These are phyloP conservation scores for Eubasilissa regina DNA, from an alignment of 1,140 invertebrate genomes.

Conservation along the genomic window DNA sequence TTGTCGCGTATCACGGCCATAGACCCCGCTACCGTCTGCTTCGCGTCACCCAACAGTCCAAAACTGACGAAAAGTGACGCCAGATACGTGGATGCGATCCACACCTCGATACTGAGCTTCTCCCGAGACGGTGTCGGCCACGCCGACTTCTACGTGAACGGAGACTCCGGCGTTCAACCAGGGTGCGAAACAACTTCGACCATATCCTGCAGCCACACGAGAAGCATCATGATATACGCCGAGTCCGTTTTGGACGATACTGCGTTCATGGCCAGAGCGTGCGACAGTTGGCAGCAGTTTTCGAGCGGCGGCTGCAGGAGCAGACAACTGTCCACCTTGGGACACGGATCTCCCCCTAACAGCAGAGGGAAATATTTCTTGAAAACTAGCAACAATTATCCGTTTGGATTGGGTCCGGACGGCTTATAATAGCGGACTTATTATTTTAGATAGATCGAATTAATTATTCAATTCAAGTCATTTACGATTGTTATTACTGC, in stretches of 20 bases:
- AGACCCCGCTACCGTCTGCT: constrained; percentile 53
- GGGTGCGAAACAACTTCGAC: constrained; percentile 21
- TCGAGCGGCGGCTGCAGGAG: neutral
- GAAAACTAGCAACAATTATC: constrained; percentile 19
- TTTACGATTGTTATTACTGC: too few species aligned
- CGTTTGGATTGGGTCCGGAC: constrained; percentile 16
- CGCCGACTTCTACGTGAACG: constrained; percentile 54
- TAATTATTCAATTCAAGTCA: too few species aligned
- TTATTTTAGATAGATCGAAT: too few species aligned
- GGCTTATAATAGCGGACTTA: constrained; percentile 8
- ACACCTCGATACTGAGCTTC: constrained; percentile 51
- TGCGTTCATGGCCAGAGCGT: constrained; percentile 39
- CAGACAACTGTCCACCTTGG: constrained; percentile 1
- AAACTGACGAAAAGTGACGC: constrained; percentile 44
- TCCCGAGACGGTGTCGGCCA: constrained; percentile 41
- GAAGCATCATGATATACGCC: constrained; percentile 38
- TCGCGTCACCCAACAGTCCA: neutral
- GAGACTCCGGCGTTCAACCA: constrained; percentile 41
- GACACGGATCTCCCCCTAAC: constrained; percentile 11
- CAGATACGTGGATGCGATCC: constrained; percentile 53
- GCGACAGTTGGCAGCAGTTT: constrained; percentile 34
- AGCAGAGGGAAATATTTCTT: constrained; percentile 43
- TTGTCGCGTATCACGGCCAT: constrained; percentile 51
- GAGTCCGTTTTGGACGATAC: constrained; percentile 46
- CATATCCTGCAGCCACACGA: constrained; percentile 46